Conservation (phyloP, 2,888 invertebrate genomes). For the Steinernema carpocapsae region DNA sequence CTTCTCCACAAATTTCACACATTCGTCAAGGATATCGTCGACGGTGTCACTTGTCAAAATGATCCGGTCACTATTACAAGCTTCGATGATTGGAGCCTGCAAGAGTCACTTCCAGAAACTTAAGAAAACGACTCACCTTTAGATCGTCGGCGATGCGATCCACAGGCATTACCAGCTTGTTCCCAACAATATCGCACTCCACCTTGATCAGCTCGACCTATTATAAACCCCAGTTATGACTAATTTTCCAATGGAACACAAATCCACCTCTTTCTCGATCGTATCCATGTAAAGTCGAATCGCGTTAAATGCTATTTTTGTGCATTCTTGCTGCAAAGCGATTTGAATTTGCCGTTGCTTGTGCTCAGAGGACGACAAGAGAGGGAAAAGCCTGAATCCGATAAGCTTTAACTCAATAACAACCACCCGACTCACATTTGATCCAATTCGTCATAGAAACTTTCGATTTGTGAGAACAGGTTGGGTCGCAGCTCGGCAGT, state of each 20-base stretch:
- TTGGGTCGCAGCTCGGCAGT: slow-evolving; percentile 14
- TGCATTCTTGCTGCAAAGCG: slow-evolving; percentile 49
- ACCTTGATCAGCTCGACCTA: slow-evolving; percentile 15
- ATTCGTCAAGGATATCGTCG: slow-evolving; percentile 5
- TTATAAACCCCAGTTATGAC: background rate
- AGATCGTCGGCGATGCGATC: slow-evolving; percentile 48
- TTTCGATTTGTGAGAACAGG: background rate
- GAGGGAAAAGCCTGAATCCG: background rate
- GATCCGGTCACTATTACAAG: background rate
- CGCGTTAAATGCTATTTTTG: slow-evolving; percentile 45
- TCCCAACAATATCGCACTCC: slow-evolving; percentile 45
- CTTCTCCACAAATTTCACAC: background rate
- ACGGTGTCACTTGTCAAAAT: background rate
- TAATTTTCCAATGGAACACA: background rate
- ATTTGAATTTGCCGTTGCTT: slow-evolving; percentile 40
- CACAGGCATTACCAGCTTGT: slow-evolving; percentile 42
- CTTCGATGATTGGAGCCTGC: background rate
- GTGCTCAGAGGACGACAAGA: background rate
- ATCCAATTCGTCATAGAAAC: slow-evolving; percentile 17
- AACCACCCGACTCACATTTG: slow-evolving; percentile 3
- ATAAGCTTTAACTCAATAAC: background rate
- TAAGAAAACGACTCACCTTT: slow-evolving; percentile 31
- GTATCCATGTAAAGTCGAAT: slow-evolving; percentile 44
- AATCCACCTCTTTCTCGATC: slow-evolving; percentile 6
- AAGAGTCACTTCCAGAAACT: background rate